Evolutionary conservation across 2,888 invertebrate species (phyloP).

Genomic region (Druceiella hillmani): DNA sequence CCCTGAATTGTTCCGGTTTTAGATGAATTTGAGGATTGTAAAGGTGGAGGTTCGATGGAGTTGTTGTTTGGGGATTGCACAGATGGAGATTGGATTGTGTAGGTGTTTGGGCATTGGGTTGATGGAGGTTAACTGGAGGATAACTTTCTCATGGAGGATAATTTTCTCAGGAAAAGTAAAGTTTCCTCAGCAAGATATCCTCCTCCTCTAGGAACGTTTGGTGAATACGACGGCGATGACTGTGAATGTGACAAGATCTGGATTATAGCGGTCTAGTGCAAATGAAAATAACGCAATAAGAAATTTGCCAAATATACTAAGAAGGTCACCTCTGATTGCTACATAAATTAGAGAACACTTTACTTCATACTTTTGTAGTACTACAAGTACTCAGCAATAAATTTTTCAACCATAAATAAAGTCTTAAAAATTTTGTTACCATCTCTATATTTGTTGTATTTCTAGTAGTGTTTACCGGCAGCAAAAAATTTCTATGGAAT

Average conservation of each 20-base stretch:
- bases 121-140: too few species aligned
- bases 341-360: conserved; percentile 22
- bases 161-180: conserved; percentile 24
- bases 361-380: conserved; percentile 23
- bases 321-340: conserved; percentile 20
- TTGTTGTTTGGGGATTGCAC: too few species aligned
- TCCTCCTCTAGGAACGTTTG: conserved; percentile 23
- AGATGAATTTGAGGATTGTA: too few species aligned
- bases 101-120: too few species aligned
- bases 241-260: conserved; percentile 13
- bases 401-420: not conserved
- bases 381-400: conserved; percentile 9
- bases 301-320: conserved; percentile 18
- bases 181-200: conserved; percentile 23
- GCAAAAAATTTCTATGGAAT: conserved; percentile 21
- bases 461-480: conserved; percentile 16
- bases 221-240: conserved; percentile 18
- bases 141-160: conserved; percentile 24
- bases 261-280: conserved; percentile 11
- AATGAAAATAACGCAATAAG: conserved; percentile 18
- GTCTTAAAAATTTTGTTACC: not conserved
- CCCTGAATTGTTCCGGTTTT: too few species aligned
- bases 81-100: too few species aligned
- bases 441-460: conserved; percentile 17
- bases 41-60: too few species aligned